A percentile compares a stretch with the other conserved stretches of the same genome.
Evolutionary conservation across 2,797 vertebrate species (phyloP).

Genomic region (Ateles fusciceps): DNA sequence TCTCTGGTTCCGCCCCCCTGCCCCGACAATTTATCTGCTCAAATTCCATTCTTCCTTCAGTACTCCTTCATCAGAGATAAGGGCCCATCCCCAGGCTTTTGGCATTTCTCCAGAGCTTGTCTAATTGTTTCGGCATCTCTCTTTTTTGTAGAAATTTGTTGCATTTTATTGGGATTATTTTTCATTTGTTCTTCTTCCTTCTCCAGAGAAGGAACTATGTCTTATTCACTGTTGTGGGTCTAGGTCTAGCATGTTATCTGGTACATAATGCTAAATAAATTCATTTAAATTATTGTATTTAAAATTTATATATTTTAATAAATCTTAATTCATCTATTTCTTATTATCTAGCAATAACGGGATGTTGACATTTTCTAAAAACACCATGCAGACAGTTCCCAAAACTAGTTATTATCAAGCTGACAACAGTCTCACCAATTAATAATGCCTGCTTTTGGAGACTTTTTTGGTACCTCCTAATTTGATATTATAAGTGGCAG

Average conservation of each 20-base stretch:
- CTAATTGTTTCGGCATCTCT: not conserved
- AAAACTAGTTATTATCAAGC: constrained; percentile 20
- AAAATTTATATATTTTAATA: too few relatives aligned
- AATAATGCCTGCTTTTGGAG: not conserved
- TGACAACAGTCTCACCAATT: not conserved
- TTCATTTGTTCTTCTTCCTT: not conserved
- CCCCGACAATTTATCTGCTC: not conserved
- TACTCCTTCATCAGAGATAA: not conserved
- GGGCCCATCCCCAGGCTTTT: not conserved
- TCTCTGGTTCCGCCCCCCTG: not conserved
- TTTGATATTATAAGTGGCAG: not conserved
- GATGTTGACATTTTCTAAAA: constrained; percentile 49
- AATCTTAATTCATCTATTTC: not conserved
- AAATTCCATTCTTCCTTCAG: not conserved
- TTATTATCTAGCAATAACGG: not conserved
- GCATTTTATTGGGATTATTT: constrained; percentile 1
- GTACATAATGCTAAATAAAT: not conserved
- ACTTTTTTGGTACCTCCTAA: not conserved
- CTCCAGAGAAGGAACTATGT: not conserved
- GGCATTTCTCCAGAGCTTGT: not conserved
- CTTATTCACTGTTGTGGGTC: not conserved
- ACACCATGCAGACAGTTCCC: not conserved
- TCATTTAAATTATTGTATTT: not conserved
- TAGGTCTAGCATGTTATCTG: not conserved
- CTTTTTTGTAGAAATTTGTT: not conserved